Evolutionary conservation across 92 coral and sea anemone species (phyloP).

Genomic region (Umimayanthus chanpuru): DNA sequence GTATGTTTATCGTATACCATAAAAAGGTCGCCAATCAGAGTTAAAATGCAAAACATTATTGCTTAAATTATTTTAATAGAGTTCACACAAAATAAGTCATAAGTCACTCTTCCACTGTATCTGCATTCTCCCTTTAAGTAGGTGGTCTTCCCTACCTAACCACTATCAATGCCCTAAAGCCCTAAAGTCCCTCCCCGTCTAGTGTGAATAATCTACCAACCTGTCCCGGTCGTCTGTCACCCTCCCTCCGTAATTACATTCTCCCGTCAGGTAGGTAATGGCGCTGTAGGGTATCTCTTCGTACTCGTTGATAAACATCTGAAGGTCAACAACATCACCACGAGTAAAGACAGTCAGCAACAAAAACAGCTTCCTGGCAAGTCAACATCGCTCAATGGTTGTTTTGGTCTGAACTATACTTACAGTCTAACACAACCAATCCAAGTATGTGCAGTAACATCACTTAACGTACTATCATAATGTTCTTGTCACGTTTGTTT

Average conservation of each 20-base stretch:
- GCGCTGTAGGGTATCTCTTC: conserved; percentile 96
- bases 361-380: neutral
- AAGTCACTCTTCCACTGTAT: conserved; percentile 97
- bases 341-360: neutral
- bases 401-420: no score
- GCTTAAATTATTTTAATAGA: no score
- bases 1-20: no score
- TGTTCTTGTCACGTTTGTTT: neutral
- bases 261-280: conserved; percentile 96
- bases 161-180: no score
- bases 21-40: no score
- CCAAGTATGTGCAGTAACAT: neutral
- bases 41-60: no score
- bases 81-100: conserved; percentile 53
- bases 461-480: neutral
- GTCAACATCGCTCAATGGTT: neutral
- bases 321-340: conserved; percentile 3
- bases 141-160: conserved; percentile 54
- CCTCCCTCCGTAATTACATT: conserved; percentile 98
- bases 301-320: conserved; percentile 99
- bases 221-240: conserved; percentile 98
- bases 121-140: conserved; percentile 95
- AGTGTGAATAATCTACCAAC: conserved; percentile 39
- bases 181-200: no score
- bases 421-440: neutral